A percentile compares a stretch with the other conserved stretches of the same genome.
These are phyloP conservation scores for Hecatera dysodea DNA, from an alignment of 2,888 invertebrate genomes.

Conservation along the genomic window DNA sequence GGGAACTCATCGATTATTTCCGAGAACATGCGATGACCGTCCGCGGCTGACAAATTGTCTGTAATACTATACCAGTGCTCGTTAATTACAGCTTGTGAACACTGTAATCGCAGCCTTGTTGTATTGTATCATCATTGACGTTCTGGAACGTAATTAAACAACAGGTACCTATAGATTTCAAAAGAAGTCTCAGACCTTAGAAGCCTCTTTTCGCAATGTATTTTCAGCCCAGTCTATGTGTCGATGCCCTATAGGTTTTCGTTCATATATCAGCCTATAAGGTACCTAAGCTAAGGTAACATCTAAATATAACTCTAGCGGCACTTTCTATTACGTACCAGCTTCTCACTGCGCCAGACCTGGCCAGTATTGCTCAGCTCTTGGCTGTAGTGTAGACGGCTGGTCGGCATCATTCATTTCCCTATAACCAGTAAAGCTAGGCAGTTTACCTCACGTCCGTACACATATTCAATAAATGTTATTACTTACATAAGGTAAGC, in stretches of 20 bases:
- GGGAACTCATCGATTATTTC: conserved; percentile 80
- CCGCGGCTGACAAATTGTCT: conserved; percentile 56
- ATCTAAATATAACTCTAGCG: conserved; percentile 57
- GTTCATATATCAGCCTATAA: conserved; percentile 13
- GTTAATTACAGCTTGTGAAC: conserved; percentile 57
- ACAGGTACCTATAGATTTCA: not conserved
- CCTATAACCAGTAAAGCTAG: conserved; percentile 29
- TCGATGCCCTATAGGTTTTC: conserved; percentile 12
- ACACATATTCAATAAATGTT: conserved; percentile 33
- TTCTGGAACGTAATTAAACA: conserved; percentile 19
- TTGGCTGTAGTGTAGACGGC: conserved; percentile 47
- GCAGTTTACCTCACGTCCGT: conserved; percentile 16
- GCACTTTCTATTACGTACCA: conserved; percentile 58
- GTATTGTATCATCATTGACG: conserved; percentile 30
- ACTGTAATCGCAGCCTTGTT: conserved; percentile 49
- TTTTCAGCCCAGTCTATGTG: conserved; percentile 19
- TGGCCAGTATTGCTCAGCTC: conserved; percentile 18
- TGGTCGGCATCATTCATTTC: conserved; percentile 47
- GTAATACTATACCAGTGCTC: conserved; percentile 61
- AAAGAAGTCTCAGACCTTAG: not conserved
- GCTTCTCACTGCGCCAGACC: conserved; percentile 15
- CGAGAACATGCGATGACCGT: conserved; percentile 77
- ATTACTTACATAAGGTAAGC: conserved; percentile 55
- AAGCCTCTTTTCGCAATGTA: not conserved
- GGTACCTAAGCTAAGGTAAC: conserved; percentile 11